These are phyloP conservation scores for Cydia splendana DNA, from an alignment of 1,140 invertebrate genomes.

Conservation along the genomic window DNA sequence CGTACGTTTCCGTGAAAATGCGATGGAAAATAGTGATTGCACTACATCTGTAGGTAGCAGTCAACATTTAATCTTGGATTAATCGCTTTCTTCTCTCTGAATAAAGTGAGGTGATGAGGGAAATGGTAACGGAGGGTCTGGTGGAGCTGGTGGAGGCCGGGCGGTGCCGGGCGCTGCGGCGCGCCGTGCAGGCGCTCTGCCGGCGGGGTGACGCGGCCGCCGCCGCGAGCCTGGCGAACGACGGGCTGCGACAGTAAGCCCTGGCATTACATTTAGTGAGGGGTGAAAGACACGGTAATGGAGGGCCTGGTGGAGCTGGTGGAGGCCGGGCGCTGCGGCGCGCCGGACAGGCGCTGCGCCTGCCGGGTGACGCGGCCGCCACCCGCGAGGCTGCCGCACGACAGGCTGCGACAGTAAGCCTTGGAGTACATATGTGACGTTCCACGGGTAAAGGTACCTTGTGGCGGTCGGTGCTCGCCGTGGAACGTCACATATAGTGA, in stretches of 20 bases:
- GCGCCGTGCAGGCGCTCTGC: slow-evolving; percentile 47
- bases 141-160: slow-evolving; percentile 54
- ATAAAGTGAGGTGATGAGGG: slow-evolving; percentile 53
- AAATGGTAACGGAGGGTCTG: slow-evolving; percentile 53
- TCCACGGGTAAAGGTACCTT: too few relatives aligned
- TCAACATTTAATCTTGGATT: slow-evolving; percentile 21
- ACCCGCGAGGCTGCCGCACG: too few relatives aligned
- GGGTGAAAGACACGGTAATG: not conserved
- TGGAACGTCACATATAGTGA: too few relatives aligned
- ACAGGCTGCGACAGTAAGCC: too few relatives aligned
- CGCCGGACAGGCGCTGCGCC: too few relatives aligned
- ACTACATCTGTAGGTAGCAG: not conserved
- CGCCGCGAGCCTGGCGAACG: slow-evolving; percentile 35
- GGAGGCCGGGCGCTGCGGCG: too few relatives aligned
- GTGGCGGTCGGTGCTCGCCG: too few relatives aligned
- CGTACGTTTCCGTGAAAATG: too few relatives aligned
- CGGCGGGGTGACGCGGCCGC: slow-evolving; percentile 38
- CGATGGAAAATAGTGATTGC: too few relatives aligned
- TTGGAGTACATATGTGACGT: too few relatives aligned
- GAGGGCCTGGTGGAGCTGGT: not conserved
- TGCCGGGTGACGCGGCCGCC: too few relatives aligned
- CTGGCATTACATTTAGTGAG: not conserved
- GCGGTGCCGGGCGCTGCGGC: slow-evolving; percentile 45
- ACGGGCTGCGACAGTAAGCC: slow-evolving; percentile 53
- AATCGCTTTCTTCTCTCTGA: slow-evolving; percentile 16